A percentile compares a stretch with the other conserved stretches of the same genome.
These are phyloP conservation scores for Nothoprocta pentlandii DNA, from an alignment of 2,113 vertebrate genomes.

Conservation along the genomic window DNA sequence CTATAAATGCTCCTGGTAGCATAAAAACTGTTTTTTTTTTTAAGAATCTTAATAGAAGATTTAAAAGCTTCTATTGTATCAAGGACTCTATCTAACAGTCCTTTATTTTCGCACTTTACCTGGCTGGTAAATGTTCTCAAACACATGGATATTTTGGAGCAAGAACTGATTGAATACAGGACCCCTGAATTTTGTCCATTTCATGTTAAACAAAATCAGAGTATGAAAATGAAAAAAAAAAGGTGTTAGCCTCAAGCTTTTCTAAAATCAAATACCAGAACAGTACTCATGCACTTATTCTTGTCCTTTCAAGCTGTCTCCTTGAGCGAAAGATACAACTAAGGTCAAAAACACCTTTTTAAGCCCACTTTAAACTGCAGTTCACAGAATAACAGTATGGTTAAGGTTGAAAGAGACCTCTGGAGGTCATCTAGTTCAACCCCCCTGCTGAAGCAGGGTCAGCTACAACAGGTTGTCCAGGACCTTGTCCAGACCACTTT, in stretches of 20 bases:
- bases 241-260: not conserved
- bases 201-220: not conserved
- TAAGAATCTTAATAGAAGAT: not conserved
- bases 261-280: not conserved
- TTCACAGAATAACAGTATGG: too few species aligned
- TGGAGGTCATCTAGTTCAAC: too few species aligned
- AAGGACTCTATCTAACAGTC: not conserved
- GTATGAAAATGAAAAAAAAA: not conserved
- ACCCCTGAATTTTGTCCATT: not conserved
- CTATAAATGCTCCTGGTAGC: not conserved
- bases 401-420: too few species aligned
- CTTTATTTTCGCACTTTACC: not conserved
- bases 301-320: not conserved
- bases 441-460: too few species aligned
- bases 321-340: not conserved
- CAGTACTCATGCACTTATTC: not conserved
- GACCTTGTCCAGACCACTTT: too few species aligned
- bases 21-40: not conserved
- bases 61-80: not conserved
- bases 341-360: not conserved
- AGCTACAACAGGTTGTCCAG: too few species aligned
- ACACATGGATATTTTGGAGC: not conserved
- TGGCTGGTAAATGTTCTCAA: not conserved
- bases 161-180: not conserved
- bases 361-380: not conserved